Base-by-base conservation (phyloP, 2,113 vertebrate species). In the Myanophis thanlyinensis region DNA sequence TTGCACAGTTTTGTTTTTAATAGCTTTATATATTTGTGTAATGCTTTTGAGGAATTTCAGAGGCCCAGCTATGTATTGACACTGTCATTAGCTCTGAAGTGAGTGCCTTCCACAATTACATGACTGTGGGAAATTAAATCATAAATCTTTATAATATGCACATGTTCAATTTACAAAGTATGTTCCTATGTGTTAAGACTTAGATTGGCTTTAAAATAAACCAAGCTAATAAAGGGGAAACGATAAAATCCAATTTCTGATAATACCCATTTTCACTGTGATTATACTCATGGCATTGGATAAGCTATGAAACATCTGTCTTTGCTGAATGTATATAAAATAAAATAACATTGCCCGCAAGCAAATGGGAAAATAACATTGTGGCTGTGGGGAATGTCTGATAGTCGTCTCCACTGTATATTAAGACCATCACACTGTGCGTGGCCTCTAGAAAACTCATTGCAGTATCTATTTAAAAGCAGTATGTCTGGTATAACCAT, bases 281-380 rank as follows among this genome's bases (percentile, higher is more conserved):
- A 35, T 27, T 80, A 88, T 73, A 67, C 40, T 93, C 62, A 23
- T 92, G 87, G 89, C 93, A 59, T 93, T 95, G 47, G 73, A 9
- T 52, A 93, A 73, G 40, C 30, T 85, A 40, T 7, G 92, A 47
- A 94, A 90, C 0, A 0, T 5, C 86, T 47, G 9, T 85, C 90
- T 90, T 93, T 44, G 93, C 86, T 91, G 88, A 93, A 94, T 92
- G 95, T 95, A 94, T 84, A 92, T 93, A 59, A 94, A 96, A 86
- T 94, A 95, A 89, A 85, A 92, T 9, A 84, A 54, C 48, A 0
- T 94, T 85, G 47, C 51, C 25, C 27, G 25, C 56, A 27, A 25
- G 56, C 56, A 10, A 59, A 59, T 59, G 25, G 56, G 25, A 95
- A 88, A 85, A 92, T 13, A 84, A 59, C 48, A 0, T 94, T 85